These are phyloP conservation scores for Psephotus haematonotus DNA, from an alignment of 2,113 vertebrate species.

Conservation along the genomic window DNA sequence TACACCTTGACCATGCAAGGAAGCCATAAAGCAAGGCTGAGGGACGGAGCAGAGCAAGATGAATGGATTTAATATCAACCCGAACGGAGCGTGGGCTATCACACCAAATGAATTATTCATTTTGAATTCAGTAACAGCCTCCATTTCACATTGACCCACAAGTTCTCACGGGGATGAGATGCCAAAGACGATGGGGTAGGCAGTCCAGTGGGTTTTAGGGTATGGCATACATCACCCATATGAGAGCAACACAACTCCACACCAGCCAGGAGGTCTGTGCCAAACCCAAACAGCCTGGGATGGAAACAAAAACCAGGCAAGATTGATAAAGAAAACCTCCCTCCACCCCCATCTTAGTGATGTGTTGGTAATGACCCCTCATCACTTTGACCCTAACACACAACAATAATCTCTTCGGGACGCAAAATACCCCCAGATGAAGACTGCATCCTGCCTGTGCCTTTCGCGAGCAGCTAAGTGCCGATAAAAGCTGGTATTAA, in stretches of 20 bases:
- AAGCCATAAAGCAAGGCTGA: slow-evolving; percentile 5
- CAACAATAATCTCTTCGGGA: neutral
- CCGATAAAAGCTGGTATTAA: slow-evolving; percentile 1
- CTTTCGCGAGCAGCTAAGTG: neutral
- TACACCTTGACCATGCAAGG: neutral
- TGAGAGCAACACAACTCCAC: rapidly evolving
- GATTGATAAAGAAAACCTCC: neutral
- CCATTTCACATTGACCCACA: neutral
- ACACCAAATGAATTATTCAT: slow-evolving; percentile 1
- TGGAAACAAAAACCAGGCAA: neutral
- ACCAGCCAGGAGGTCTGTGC: neutral
- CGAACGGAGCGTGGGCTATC: neutral
- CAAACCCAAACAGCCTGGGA: neutral
- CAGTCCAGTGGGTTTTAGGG: neutral
- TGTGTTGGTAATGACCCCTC: neutral
- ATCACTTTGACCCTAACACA: neutral
- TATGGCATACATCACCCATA: rapidly evolving
- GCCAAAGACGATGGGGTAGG: neutral
- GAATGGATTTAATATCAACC: slow-evolving; percentile 47
- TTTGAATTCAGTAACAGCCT: neutral
- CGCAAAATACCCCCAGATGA: neutral
- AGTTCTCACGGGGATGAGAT: neutral
- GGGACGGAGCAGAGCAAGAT: neutral
- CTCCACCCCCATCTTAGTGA: neutral
- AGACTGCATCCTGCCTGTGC: neutral